Conservation (phyloP, 1,140 invertebrate species). For the Drosophila lacteicornis region DNA sequence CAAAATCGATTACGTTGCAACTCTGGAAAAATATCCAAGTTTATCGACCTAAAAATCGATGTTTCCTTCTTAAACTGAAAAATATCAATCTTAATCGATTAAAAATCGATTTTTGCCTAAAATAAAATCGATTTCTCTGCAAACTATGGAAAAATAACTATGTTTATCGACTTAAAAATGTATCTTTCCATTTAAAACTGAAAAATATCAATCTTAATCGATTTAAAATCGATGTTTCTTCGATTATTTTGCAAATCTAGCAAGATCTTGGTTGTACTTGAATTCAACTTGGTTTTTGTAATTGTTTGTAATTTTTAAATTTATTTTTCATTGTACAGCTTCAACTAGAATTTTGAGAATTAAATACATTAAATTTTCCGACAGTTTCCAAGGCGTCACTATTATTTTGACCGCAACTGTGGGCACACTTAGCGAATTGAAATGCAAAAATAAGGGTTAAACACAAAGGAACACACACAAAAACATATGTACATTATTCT, state of each 20-base stretch:
- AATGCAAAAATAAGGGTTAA: conserved; percentile 26
- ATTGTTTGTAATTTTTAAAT: neutral
- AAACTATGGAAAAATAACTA: no score
- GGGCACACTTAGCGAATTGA: conserved; percentile 26
- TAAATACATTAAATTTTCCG: neutral
- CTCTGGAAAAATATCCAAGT: neutral
- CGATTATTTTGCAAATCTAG: neutral
- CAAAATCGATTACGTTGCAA: neutral
- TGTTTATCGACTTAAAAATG: neutral
- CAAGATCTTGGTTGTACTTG: neutral
- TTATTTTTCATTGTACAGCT: neutral
- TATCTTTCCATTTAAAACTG: neutral
- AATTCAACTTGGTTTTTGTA: no score
- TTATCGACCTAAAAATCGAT: neutral
- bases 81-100: no score
- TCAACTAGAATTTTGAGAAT: neutral
- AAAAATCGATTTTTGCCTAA: neutral
- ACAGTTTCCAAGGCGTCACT: conserved; percentile 2
- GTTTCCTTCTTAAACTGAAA: neutral
- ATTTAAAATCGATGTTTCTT: neutral
- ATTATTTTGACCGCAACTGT: conserved; percentile 36
- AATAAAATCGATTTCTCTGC: no score
- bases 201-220: no score
- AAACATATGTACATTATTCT: conserved; percentile 47
- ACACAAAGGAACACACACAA: conserved; percentile 21